phyloP scores from a whole-genome alignment of 2,888 invertebrate species.

The Halocaridina rubra region DNA sequence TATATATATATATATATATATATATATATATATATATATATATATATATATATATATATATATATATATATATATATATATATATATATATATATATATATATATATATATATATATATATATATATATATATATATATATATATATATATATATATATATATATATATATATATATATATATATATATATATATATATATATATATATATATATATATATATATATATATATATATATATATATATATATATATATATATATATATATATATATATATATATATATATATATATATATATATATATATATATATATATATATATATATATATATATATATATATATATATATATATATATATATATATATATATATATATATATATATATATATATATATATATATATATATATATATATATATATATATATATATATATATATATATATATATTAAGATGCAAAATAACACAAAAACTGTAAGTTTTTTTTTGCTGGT shows the following conservation, averaged over 20 bases:
- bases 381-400: not conserved
- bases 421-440: not conserved
- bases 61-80: not conserved
- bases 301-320: not conserved
- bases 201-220: not conserved
- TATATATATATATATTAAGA: not conserved
- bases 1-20: not conserved
- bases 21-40: not conserved
- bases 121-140: not conserved
- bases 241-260: not conserved
- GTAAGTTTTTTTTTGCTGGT: too few species aligned
- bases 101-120: not conserved
- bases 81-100: not conserved
- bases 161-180: not conserved
- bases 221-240: not conserved
- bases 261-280: not conserved
- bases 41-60: not conserved
- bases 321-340: not conserved
- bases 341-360: not conserved
- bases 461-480: too few species aligned
- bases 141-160: not conserved
- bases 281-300: not conserved
- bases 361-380: not conserved
- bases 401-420: not conserved
- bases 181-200: not conserved